Conservation (phyloP, 2,888 invertebrate species). For the Polietes domitor region DNA sequence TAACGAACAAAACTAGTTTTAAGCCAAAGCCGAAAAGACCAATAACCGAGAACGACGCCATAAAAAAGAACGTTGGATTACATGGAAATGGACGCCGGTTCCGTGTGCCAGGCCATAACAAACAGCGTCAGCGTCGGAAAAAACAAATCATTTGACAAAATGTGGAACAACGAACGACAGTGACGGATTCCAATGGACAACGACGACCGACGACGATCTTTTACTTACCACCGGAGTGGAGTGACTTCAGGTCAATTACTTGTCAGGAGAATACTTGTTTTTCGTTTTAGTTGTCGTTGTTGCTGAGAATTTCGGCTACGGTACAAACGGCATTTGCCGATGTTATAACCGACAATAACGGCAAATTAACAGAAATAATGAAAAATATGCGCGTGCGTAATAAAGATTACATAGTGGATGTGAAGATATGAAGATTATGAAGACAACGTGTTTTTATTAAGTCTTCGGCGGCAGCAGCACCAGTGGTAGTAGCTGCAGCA, state of each 20-base stretch:
- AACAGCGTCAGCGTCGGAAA: constrained; percentile 21
- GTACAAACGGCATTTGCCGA: background rate
- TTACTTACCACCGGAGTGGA: background rate
- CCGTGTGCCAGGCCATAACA: constrained; percentile 51
- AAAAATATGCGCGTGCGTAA: constrained; percentile 16
- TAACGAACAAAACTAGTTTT: constrained; percentile 65
- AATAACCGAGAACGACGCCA: constrained; percentile 15
- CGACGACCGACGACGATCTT: background rate
- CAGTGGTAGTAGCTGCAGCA: background rate
- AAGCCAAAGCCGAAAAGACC: constrained; percentile 35
- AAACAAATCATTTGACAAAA: constrained; percentile 48
- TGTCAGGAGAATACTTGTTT: background rate
- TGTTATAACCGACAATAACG: constrained; percentile 27
- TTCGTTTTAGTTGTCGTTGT: background rate
- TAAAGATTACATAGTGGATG: constrained; percentile 28
- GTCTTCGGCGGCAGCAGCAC: background rate
- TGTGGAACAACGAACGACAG: constrained; percentile 63
- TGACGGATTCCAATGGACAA: background rate
- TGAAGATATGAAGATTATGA: background rate
- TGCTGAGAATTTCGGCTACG: background rate
- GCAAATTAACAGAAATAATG: constrained; percentile 8
- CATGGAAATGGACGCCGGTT: constrained; percentile 65
- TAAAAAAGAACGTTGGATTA: constrained; percentile 57
- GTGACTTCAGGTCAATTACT: background rate
- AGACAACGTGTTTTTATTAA: constrained; percentile 17